Evolutionary conservation across 2,113 vertebrate species (phyloP).

Genomic region (Glaucidium brasilianum): DNA sequence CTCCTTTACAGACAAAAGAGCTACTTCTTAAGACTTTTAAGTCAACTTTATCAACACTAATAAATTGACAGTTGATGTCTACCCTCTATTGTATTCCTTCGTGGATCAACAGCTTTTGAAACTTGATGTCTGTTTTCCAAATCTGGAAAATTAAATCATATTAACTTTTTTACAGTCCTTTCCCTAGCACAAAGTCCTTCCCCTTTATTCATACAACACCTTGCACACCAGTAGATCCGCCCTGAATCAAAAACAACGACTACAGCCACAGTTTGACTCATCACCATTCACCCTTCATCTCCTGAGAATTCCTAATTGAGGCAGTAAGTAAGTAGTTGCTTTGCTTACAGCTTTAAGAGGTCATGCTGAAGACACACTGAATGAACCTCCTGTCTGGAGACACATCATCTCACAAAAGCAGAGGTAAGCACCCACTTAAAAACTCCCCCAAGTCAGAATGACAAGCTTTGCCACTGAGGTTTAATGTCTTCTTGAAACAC

Average conservation of each 20-base stretch:
- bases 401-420: background rate
- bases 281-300: background rate
- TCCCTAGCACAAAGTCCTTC: background rate
- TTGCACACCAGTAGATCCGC: background rate
- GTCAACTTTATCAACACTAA: background rate
- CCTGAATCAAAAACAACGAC: background rate
- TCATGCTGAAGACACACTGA: background rate
- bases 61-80: background rate
- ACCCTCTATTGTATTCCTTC: background rate
- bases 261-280: background rate
- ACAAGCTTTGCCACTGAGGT: background rate
- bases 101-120: background rate
- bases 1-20: background rate
- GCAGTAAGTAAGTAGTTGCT: background rate
- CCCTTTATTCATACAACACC: background rate
- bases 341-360: background rate
- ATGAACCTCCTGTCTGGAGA: background rate
- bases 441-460: background rate
- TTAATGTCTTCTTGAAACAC: background rate
- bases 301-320: background rate
- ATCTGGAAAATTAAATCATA: background rate
- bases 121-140: background rate
- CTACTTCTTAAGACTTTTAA: background rate
- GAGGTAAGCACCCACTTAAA: background rate
- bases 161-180: background rate